Evolutionary conservation across 92 coral and sea anemone species (phyloP).

Genomic region (Epizoanthus ramosus): DNA sequence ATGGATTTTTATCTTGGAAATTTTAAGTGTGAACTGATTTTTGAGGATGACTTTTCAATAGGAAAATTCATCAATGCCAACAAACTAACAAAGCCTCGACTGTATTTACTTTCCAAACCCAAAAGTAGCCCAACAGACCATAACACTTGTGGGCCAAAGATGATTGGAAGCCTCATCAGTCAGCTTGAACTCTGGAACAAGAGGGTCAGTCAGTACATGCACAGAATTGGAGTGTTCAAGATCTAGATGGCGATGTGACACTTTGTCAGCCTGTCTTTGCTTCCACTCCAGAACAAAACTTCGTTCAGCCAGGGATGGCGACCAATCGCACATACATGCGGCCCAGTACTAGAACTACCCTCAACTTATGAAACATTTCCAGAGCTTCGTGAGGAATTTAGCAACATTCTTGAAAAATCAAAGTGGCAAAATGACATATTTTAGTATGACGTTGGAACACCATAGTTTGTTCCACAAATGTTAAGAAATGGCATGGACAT

Average conservation of each 20-base stretch:
- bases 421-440: too few species aligned
- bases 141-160: slow-evolving; percentile 8
- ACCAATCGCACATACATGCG: too few species aligned
- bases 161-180: slow-evolving; percentile 10
- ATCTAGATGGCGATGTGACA: slow-evolving; percentile 33
- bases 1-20: slow-evolving; percentile 38
- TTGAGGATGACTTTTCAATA: too few species aligned
- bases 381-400: too few species aligned
- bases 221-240: slow-evolving; percentile 14
- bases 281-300: slow-evolving; percentile 40
- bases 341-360: too few species aligned
- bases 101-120: slow-evolving; percentile 23
- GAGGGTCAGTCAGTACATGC: slow-evolving; percentile 1
- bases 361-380: too few species aligned
- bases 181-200: slow-evolving; percentile 34
- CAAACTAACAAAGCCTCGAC: slow-evolving; percentile 4
- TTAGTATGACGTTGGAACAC: too few species aligned
- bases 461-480: too few species aligned
- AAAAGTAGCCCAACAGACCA: slow-evolving; percentile 4
- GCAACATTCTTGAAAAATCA: too few species aligned
- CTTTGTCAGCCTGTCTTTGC: slow-evolving; percentile 49
- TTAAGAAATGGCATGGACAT: too few species aligned
- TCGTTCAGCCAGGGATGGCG: too few species aligned
- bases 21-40: slow-evolving; percentile 22
- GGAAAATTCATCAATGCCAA: slow-evolving; percentile 22